Conservation (phyloP, 2,888 invertebrate species). For the Ellobium chinense region DNA sequence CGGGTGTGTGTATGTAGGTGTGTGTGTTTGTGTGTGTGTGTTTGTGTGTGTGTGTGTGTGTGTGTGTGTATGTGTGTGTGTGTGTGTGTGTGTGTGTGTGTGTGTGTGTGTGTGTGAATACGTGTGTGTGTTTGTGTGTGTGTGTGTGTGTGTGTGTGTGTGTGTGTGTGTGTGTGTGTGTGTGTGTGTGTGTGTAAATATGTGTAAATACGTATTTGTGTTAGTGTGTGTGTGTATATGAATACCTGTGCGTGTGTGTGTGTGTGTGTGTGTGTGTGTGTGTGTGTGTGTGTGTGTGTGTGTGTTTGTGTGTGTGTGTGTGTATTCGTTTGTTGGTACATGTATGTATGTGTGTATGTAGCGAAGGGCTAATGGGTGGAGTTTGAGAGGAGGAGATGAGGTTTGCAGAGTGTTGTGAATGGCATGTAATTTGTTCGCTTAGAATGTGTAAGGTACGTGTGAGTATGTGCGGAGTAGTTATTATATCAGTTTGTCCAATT, state of each 20-base stretch:
- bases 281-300: neutral
- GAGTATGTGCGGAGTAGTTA: no score
- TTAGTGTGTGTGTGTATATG: neutral
- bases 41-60: neutral
- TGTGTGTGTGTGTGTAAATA: neutral
- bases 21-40: neutral
- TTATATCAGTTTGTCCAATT: no score
- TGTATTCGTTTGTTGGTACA: neutral
- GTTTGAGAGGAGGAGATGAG: no score
- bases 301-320: neutral
- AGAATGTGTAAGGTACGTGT: no score
- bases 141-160: neutral
- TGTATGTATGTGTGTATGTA: constrained; percentile 1
- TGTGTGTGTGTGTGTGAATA: neutral
- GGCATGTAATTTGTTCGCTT: no score
- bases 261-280: neutral
- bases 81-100: neutral
- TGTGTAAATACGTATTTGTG: neutral
- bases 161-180: neutral
- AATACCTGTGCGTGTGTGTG: neutral
- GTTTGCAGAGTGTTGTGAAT: no score
- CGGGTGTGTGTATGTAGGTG: neutral
- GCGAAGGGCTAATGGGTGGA: neutral
- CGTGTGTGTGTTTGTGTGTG: neutral
- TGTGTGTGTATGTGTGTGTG: neutral